Percentiles rank a stretch among this genome's conserved stretches.
phyloP scores from a whole-genome alignment of 2,797 vertebrate species.

The Sparidentex hasta region DNA sequence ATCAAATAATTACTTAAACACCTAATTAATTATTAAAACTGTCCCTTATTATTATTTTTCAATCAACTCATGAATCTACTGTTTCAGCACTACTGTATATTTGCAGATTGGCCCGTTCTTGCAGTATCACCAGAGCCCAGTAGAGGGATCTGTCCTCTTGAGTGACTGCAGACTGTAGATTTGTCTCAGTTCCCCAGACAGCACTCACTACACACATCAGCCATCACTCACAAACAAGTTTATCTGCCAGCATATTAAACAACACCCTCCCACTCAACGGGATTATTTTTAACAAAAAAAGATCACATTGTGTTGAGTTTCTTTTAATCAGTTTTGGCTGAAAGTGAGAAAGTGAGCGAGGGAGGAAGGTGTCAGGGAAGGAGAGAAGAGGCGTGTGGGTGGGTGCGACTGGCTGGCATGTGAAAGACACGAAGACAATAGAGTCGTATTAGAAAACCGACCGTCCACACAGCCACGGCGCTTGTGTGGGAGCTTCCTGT shows the following conservation, averaged over 20 bases:
- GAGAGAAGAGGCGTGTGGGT: conserved; percentile 36
- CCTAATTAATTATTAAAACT: not conserved
- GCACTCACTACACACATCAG: conserved; percentile 15
- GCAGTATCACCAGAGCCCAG: conserved; percentile 63
- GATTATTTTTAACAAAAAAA: conserved; percentile 35
- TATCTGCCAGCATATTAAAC: conserved; percentile 40
- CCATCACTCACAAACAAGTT: conserved; percentile 43
- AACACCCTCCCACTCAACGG: conserved; percentile 46
- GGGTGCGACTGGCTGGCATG: conserved; percentile 57
- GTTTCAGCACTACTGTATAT: not conserved
- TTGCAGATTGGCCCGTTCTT: not conserved
- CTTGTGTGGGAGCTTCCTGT: conserved; percentile 70
- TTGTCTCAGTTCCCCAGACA: conserved; percentile 23
- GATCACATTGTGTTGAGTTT: conserved; percentile 25
- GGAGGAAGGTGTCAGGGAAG: conserved; percentile 18
- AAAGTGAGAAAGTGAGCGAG: conserved; percentile 16
- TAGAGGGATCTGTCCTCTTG: conserved; percentile 69
- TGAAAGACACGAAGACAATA: conserved; percentile 72
- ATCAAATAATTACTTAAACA: not conserved
- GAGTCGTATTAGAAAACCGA: conserved; percentile 46
- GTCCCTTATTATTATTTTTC: not conserved
- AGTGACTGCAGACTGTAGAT: conserved; percentile 22
- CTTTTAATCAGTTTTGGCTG: conserved; percentile 38
- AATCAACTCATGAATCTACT: not conserved
- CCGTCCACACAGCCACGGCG: conserved; percentile 20